Evolutionary conservation across 2,797 vertebrate species (phyloP), one percentile per base, ranked within the genome.

Genomic region (Sebastes taczanowskii): DNA sequence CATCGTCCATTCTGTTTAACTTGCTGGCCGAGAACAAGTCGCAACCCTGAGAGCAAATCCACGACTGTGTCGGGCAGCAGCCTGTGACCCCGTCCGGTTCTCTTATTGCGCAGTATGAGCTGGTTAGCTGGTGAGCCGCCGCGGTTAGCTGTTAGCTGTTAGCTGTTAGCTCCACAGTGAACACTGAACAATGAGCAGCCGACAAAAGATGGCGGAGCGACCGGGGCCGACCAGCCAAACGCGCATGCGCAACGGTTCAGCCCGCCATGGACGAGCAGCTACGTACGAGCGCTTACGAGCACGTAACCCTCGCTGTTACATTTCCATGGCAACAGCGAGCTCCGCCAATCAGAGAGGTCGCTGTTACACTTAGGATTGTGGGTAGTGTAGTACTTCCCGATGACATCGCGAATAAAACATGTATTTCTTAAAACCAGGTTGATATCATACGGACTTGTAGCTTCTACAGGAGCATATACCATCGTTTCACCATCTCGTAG

Each of bases 101-200:
- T 82, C 77, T 88, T 86, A 81, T 82, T 76, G 83, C 81, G 82
- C 87, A 90, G 80, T 80, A 77, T 35, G 74, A 87, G 72, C 52
- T 63, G 90, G 69, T 91, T 87, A 87, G 46, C 78, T 38, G 13
- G 35, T 38, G 13, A 38, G 35, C 35, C 35, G 35, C 35, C 35
- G 35, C 35, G 35, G 35, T 38, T 90, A 66, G 90, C 83, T 42
- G 38, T 35, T 35, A 66, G 90, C 83, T 42, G 38, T 35, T 35
- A 34, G 34, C 82, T 64, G 91, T 76, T 93, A 89, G 89, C 91
- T 93, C 88, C 91, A 74, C 77, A 82, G 73, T 88, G 94, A 95
- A 96, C 77, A 82, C 73, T 88, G 94, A 95, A 96, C 95, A 96
- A 96, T 95, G 87, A 95, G 69, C 74, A 87, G 90, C 93, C 92